Percentiles rank a stretch among this genome's conserved stretches.
These are phyloP conservation scores for Rotaria sp. DNA, from an alignment of 2,888 invertebrate species.

Conservation along the genomic window DNA sequence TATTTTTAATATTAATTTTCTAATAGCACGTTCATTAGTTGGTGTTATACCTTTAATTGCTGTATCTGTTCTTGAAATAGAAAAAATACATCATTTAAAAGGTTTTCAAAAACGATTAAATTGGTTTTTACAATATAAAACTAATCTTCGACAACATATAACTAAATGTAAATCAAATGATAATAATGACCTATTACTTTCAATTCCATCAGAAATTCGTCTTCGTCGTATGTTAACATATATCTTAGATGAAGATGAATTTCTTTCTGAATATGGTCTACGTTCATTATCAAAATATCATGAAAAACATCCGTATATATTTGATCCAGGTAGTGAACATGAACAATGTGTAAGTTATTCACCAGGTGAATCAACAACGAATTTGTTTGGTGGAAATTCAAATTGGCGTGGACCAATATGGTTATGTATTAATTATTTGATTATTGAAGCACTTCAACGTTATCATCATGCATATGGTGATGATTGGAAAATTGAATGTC, in stretches of 20 bases:
- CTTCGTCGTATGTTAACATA: conserved; percentile 46
- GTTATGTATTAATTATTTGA: conserved; percentile 53
- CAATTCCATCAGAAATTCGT: background rate
- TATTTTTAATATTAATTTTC: background rate
- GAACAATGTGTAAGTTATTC: conserved; percentile 46
- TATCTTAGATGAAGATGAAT: conserved; percentile 52
- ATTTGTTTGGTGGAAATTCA: conserved; percentile 55
- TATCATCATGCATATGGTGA: conserved; percentile 52
- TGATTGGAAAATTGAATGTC: conserved; percentile 48
- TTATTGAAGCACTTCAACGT: conserved; percentile 51
- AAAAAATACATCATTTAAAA: conserved; percentile 43
- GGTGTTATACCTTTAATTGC: conserved; percentile 51
- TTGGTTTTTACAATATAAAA: conserved; percentile 51
- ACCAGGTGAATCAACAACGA: conserved; percentile 52
- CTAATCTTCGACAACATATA: conserved; percentile 44
- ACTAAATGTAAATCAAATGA: background rate
- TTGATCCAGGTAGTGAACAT: conserved; percentile 44
- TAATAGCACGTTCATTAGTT: conserved; percentile 49
- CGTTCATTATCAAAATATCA: conserved; percentile 54
- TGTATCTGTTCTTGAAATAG: conserved; percentile 47
- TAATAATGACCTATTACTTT: background rate
- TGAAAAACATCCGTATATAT: conserved; percentile 47
- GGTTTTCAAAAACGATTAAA: conserved; percentile 48
- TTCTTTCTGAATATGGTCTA: conserved; percentile 53
- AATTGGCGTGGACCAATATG: conserved; percentile 56